Evolutionary conservation across 2,113 vertebrate genomes (phyloP).

Genomic region (Ammospiza nelsoni): DNA sequence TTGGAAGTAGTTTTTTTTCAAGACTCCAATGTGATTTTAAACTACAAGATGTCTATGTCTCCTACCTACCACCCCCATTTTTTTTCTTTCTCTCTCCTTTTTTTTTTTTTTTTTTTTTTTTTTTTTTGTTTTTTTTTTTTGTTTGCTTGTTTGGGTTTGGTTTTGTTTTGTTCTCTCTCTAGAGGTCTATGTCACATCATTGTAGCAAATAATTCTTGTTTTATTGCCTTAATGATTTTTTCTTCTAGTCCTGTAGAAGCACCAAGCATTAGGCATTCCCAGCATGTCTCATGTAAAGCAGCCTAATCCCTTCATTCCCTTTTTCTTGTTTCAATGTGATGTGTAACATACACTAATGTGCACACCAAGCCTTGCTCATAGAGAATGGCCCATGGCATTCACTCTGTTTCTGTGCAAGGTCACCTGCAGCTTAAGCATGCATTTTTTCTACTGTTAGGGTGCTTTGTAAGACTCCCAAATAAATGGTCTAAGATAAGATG

Average conservation of each 20-base stretch:
- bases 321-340: not conserved
- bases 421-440: not conserved
- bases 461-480: not conserved
- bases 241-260: not conserved
- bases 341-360: not conserved
- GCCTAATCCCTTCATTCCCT: not conserved
- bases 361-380: not conserved
- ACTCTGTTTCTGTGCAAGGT: not conserved
- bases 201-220: not conserved
- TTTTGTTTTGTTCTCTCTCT: rapidly evolving
- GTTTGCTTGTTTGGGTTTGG: not conserved
- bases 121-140: no score
- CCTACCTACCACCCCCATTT: rapidly evolving
- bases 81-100: not conserved
- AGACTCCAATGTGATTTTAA: not conserved
- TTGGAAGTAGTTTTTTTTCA: not conserved
- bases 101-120: no score
- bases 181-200: not conserved
- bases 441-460: not conserved
- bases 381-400: not conserved
- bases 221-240: not conserved
- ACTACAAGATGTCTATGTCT: rapidly evolving
- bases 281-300: not conserved
- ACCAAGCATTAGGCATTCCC: not conserved
- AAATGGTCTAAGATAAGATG: not conserved